Evolutionary conservation across 1,140 invertebrate species (phyloP).

Genomic region (Aphelenchoides besseyi): DNA sequence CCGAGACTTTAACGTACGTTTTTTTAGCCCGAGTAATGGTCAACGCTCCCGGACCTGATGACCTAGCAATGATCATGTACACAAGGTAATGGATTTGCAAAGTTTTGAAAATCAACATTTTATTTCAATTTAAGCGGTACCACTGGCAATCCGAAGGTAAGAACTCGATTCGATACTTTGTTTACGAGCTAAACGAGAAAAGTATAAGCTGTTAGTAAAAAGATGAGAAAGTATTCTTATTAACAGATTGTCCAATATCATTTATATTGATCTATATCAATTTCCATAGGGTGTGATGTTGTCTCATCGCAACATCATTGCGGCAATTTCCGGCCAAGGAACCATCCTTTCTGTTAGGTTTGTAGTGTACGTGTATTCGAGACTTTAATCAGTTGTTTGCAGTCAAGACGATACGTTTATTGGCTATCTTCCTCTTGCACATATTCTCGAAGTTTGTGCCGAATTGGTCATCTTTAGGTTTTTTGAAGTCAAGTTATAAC

Average conservation of each 20-base stretch:
- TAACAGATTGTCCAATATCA: too few relatives aligned
- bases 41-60: constrained; percentile 66
- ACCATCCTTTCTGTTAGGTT: constrained; percentile 68
- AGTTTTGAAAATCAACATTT: too few relatives aligned
- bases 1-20: background rate
- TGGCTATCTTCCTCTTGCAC: constrained; percentile 90
- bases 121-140: too few relatives aligned
- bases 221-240: too few relatives aligned
- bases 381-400: constrained; percentile 11
- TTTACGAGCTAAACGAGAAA: too few relatives aligned
- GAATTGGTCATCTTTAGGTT: constrained; percentile 64
- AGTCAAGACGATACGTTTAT: constrained; percentile 76
- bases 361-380: too few relatives aligned
- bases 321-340: constrained; percentile 80
- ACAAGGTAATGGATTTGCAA: too few relatives aligned
- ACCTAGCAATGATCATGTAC: constrained; percentile 91
- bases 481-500: too few relatives aligned
- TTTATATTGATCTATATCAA: background rate
- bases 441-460: constrained; percentile 86
- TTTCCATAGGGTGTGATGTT: constrained; percentile 71
- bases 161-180: too few relatives aligned
- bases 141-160: too few relatives aligned
- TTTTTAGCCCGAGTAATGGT: constrained; percentile 13
- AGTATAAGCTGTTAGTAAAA: too few relatives aligned
- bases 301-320: constrained; percentile 83